Evolutionary conservation across 2,113 vertebrate species (phyloP).

Genomic region (Falco punctatus): DNA sequence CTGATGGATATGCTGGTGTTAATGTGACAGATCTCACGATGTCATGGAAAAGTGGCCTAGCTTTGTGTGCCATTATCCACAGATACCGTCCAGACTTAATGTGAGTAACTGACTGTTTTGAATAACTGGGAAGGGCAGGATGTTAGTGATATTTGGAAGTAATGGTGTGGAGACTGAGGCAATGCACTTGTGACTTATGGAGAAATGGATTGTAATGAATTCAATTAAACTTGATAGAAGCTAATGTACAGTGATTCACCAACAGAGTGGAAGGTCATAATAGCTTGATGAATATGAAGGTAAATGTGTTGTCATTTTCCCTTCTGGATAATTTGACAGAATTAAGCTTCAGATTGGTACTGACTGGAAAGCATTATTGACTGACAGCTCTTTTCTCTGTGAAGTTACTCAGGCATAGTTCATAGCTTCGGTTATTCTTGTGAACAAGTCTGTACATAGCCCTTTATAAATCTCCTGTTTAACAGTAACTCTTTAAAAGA

Average conservation of each 20-base stretch:
- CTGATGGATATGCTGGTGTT: constrained; percentile 91
- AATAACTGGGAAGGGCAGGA: not conserved
- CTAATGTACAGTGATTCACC: not conserved
- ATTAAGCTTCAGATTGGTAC: not conserved
- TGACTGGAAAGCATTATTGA: not conserved
- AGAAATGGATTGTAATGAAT: not conserved
- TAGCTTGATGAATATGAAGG: not conserved
- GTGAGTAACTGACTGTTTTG: constrained; percentile 78
- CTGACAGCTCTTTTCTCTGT: not conserved
- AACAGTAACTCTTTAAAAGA: not conserved
- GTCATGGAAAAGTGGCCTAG: constrained; percentile 98
- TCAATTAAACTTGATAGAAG: not conserved
- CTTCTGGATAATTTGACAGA: constrained; percentile 31
- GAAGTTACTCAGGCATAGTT: not conserved
- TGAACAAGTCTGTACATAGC: not conserved
- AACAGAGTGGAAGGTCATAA: not conserved
- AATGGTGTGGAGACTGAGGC: not conserved
- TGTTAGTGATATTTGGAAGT: not conserved
- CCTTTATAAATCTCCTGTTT: not conserved
- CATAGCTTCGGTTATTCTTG: not conserved
- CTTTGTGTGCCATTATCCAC: constrained; percentile 94
- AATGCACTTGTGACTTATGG: not conserved
- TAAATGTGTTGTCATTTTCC: constrained; percentile 7
- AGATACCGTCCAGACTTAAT: constrained; percentile 95
- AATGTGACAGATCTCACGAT: constrained; percentile 91